A percentile compares a stretch with the other conserved stretches of the same genome.
These are phyloP conservation scores for Lepidurus packardi DNA, from an alignment of 1,140 invertebrate species.

Conservation along the genomic window DNA sequence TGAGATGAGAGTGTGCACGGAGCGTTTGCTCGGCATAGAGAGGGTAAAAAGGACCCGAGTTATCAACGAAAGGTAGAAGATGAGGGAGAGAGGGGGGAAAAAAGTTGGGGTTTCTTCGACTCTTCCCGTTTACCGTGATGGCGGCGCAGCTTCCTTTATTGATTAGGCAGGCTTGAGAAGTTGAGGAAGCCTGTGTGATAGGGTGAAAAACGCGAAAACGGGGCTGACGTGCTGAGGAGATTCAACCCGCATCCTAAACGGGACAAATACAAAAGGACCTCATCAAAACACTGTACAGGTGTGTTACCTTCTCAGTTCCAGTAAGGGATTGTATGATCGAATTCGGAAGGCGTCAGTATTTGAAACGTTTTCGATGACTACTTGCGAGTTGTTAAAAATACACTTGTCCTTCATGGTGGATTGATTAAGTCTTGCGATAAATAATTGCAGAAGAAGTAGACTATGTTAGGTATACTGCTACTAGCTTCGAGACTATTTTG, in stretches of 20 bases:
- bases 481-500: too few species aligned
- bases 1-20: background rate
- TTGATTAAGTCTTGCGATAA: too few species aligned
- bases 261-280: background rate
- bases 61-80: background rate
- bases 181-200: background rate
- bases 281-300: background rate
- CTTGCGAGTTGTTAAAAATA: too few species aligned
- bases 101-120: conserved; percentile 18
- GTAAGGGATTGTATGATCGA: too few species aligned
- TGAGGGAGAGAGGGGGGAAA: background rate
- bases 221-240: background rate
- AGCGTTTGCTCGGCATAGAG: background rate
- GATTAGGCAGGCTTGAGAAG: conserved; percentile 2
- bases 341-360: too few species aligned
- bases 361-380: too few species aligned
- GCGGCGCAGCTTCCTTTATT: conserved; percentile 16
- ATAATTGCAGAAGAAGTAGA: too few species aligned
- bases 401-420: too few species aligned
- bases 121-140: background rate
- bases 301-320: background rate
- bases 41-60: background rate
- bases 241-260: background rate
- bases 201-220: background rate
- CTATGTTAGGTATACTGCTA: too few species aligned